A percentile compares a stretch with the other conserved stretches of the same genome.
Evolutionary conservation across 2,113 vertebrate species (phyloP).

Genomic region (Morone chrysops): DNA sequence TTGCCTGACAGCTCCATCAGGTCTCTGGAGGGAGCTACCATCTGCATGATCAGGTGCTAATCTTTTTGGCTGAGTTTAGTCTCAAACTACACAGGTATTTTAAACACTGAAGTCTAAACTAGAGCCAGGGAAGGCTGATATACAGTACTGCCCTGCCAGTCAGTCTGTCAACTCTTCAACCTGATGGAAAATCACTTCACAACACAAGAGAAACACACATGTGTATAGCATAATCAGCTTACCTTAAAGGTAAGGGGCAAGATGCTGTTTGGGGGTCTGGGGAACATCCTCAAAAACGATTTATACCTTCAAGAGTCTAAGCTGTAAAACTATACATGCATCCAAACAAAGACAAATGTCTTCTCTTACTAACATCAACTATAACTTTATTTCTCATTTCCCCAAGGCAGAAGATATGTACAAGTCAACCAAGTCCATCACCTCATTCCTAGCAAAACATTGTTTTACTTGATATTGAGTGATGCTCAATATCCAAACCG

Average conservation of each 20-base stretch:
- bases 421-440: neutral
- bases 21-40: constrained; percentile 46
- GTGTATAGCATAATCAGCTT: constrained; percentile 23
- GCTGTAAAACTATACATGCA: neutral
- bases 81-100: constrained; percentile 32
- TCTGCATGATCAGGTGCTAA: constrained; percentile 37
- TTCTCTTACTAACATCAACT: neutral
- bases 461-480: neutral
- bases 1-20: constrained; percentile 48
- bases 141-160: neutral
- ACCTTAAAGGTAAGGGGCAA: constrained; percentile 3
- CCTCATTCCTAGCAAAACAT: neutral
- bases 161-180: constrained; percentile 38
- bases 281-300: constrained; percentile 3
- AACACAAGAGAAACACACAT: constrained; percentile 38
- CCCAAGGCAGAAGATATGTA: neutral
- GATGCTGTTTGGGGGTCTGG: neutral
- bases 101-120: constrained; percentile 19
- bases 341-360: neutral
- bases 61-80: constrained; percentile 46
- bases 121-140: constrained; percentile 16
- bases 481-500: neutral
- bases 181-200: constrained; percentile 55
- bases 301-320: constrained; percentile 29
- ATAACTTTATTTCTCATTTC: neutral